phyloP scores from a whole-genome alignment of 2,797 vertebrate genomes.

The Morus bassanus region DNA sequence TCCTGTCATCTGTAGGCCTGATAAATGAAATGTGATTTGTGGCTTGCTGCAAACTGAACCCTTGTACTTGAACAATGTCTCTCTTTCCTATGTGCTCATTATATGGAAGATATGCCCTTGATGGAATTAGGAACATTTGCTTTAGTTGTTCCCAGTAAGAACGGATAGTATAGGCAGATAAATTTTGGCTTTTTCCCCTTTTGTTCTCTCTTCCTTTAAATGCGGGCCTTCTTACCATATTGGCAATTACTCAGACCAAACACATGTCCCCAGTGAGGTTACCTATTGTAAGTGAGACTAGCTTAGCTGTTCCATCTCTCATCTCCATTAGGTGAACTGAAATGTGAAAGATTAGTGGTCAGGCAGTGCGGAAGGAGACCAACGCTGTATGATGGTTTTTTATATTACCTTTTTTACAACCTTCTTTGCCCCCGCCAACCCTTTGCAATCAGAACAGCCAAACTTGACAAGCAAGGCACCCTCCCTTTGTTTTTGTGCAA shows the following conservation, averaged over 20 bases:
- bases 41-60: slow-evolving; percentile 77
- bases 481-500: neutral
- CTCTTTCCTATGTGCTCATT: slow-evolving; percentile 67
- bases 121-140: slow-evolving; percentile 49
- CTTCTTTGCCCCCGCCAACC: neutral
- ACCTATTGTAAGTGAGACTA: neutral
- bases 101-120: slow-evolving; percentile 77
- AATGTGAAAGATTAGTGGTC: slow-evolving; percentile 14
- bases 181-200: neutral
- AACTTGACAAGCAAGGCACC: neutral
- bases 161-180: neutral
- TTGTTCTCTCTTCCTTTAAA: slow-evolving; percentile 29
- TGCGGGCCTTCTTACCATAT: neutral
- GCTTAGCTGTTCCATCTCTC: neutral
- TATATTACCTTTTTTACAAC: neutral
- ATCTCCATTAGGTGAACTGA: slow-evolving; percentile 10
- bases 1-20: slow-evolving; percentile 84
- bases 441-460: neutral
- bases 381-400: neutral
- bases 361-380: neutral
- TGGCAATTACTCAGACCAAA: slow-evolving; percentile 16
- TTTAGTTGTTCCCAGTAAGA: slow-evolving; percentile 21
- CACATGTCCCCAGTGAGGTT: neutral
- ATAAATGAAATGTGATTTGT: slow-evolving; percentile 87
- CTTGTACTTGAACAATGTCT: slow-evolving; percentile 73